A percentile compares a stretch with the other conserved stretches of the same genome.
phyloP scores from a whole-genome alignment of 2,797 vertebrate genomes.

The Micropoecilia bifurca region DNA sequence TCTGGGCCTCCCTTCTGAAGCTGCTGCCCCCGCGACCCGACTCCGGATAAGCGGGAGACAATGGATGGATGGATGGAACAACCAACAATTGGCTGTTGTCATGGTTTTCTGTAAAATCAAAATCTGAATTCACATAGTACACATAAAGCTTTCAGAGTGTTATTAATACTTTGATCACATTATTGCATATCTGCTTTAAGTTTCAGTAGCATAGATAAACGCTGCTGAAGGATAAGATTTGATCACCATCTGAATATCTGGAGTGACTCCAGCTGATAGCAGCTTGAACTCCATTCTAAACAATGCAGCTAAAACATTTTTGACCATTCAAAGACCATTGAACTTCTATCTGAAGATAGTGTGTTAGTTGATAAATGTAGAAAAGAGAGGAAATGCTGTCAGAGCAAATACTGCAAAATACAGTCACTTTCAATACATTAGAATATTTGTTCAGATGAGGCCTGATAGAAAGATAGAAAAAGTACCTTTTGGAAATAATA shows the following conservation, averaged over 20 bases:
- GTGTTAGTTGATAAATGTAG: background rate
- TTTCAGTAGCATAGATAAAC: background rate
- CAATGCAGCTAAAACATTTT: background rate
- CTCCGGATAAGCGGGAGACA: no score
- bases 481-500: no score
- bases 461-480: no score
- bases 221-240: background rate
- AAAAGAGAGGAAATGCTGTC: background rate
- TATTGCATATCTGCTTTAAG: background rate
- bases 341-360: background rate
- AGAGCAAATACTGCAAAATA: background rate
- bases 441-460: no score
- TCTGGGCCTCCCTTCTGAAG: no score
- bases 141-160: background rate
- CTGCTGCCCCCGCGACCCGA: no score
- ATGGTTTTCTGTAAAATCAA: background rate
- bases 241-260: background rate
- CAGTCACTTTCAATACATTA: background rate
- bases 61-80: no score
- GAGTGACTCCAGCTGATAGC: background rate
- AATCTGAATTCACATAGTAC: background rate
- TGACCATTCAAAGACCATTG: background rate
- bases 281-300: background rate
- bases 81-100: background rate
- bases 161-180: background rate